phyloP scores from a whole-genome alignment of 1,140 invertebrate genomes.

The Homalodisca vitripennis region DNA sequence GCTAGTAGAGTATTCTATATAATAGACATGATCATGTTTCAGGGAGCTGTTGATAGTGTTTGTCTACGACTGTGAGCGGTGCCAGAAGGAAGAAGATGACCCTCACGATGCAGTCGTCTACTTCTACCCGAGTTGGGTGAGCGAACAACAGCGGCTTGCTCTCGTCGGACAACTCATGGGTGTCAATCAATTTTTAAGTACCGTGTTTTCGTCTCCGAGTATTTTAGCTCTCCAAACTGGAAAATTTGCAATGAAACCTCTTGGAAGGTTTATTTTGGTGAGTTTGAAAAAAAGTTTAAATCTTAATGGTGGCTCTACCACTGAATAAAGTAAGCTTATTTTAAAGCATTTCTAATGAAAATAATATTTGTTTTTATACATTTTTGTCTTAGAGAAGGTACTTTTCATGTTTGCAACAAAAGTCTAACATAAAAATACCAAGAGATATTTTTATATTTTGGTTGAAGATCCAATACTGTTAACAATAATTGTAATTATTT shows the following conservation, averaged over 20 bases:
- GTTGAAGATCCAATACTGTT: too few relatives aligned
- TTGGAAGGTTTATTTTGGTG: slow-evolving; percentile 75
- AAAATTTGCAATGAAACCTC: slow-evolving; percentile 77
- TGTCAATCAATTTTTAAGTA: slow-evolving; percentile 70
- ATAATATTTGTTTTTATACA: too few relatives aligned
- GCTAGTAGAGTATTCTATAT: too few relatives aligned
- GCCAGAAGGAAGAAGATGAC: slow-evolving; percentile 77
- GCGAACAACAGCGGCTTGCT: slow-evolving; percentile 72
- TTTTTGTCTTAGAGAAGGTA: too few relatives aligned
- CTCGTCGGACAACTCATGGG: slow-evolving; percentile 82
- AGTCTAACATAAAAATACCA: too few relatives aligned
- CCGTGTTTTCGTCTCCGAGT: slow-evolving; percentile 67
- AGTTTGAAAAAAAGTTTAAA: too few relatives aligned
- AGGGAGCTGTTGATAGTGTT: slow-evolving; percentile 88
- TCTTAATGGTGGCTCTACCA: too few relatives aligned
- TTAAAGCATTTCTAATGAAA: too few relatives aligned
- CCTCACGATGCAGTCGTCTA: slow-evolving; percentile 83
- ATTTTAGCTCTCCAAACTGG: slow-evolving; percentile 77
- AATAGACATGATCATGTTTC: slow-evolving; percentile 41
- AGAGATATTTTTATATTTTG: too few relatives aligned
- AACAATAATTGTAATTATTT: too few relatives aligned
- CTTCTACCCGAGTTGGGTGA: slow-evolving; percentile 84
- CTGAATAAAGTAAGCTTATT: too few relatives aligned
- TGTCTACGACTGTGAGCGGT: slow-evolving; percentile 77
- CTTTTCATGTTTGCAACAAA: too few relatives aligned